These are phyloP conservation scores for Takifugu flavidus DNA, from an alignment of 2,113 vertebrate species.

Conservation along the genomic window DNA sequence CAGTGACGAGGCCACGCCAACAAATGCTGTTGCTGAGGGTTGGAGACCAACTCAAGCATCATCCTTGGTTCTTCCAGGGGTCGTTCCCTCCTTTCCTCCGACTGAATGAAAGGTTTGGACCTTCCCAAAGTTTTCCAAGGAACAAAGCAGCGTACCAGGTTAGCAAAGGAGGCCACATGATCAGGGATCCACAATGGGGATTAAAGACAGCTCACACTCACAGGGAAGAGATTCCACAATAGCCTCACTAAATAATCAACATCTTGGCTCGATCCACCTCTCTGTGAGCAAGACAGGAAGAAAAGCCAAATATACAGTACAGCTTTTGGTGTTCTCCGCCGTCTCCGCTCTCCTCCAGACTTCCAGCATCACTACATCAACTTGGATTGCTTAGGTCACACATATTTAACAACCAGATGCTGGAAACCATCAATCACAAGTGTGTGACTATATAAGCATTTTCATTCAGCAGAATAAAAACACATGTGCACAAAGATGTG, in stretches of 20 bases:
- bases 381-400: conserved; percentile 52
- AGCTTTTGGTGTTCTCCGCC: background rate
- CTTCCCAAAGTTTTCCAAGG: no score
- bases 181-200: background rate
- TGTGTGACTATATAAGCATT: conserved; percentile 41
- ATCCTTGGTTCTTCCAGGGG: conserved; percentile 4
- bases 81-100: background rate
- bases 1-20: no score
- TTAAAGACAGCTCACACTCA: background rate
- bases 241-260: background rate
- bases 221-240: background rate
- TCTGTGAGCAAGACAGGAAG: background rate
- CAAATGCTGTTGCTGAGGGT: no score
- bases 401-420: conserved; percentile 66
- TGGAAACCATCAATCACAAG: conserved; percentile 58
- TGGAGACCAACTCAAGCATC: no score
- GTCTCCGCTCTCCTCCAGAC: background rate
- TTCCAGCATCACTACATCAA: conserved; percentile 33
- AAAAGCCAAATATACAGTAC: background rate
- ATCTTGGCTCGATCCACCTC: background rate
- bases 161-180: background rate
- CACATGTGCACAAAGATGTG: conserved; percentile 43
- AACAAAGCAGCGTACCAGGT: no score
- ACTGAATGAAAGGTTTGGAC: background rate
- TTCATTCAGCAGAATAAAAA: conserved; percentile 57